These are phyloP conservation scores for Embidobia sp. DNA, from an alignment of 2,888 invertebrate species.

Conservation along the genomic window DNA sequence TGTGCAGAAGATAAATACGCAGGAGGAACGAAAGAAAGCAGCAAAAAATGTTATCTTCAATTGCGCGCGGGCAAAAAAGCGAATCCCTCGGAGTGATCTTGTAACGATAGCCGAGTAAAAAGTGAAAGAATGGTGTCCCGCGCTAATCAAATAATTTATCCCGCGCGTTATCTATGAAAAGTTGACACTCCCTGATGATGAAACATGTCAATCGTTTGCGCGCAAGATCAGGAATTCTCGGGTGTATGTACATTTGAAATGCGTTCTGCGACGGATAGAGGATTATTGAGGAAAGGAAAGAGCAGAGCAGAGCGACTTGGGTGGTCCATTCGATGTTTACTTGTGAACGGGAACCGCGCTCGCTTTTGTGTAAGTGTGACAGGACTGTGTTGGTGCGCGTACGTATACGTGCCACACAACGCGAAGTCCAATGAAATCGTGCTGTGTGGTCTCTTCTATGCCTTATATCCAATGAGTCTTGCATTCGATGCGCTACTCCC, in stretches of 20 bases:
- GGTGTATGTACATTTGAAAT: constrained; percentile 60
- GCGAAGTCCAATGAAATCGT: constrained; percentile 75
- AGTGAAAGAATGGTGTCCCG: constrained; percentile 7
- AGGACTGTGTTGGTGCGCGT: constrained; percentile 53
- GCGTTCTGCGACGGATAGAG: constrained; percentile 69
- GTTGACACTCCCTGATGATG: constrained; percentile 48
- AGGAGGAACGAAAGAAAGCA: no score
- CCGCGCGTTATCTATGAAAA: constrained; percentile 35
- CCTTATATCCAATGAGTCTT: constrained; percentile 74
- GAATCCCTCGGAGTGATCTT: neutral
- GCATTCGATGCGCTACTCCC: constrained; percentile 79
- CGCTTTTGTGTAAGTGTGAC: constrained; percentile 67
- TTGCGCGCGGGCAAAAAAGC: no score
- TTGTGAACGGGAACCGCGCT: constrained; percentile 80
- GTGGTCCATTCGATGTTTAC: constrained; percentile 81
- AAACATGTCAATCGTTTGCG: constrained; percentile 52
- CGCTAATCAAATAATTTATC: constrained; percentile 35
- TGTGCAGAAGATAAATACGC: no score
- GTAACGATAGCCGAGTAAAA: constrained; percentile 3
- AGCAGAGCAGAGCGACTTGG: constrained; percentile 74
- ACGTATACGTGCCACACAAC: constrained; percentile 70
- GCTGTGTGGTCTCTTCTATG: constrained; percentile 77
- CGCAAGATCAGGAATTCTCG: constrained; percentile 27
- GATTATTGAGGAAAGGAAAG: constrained; percentile 79
- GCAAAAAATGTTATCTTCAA: constrained; percentile 12